Percentiles rank a stretch among this genome's conserved stretches.
Evolutionary conservation across 2,888 invertebrate species (phyloP).

Genomic region (Cyclophora albipunctata): DNA sequence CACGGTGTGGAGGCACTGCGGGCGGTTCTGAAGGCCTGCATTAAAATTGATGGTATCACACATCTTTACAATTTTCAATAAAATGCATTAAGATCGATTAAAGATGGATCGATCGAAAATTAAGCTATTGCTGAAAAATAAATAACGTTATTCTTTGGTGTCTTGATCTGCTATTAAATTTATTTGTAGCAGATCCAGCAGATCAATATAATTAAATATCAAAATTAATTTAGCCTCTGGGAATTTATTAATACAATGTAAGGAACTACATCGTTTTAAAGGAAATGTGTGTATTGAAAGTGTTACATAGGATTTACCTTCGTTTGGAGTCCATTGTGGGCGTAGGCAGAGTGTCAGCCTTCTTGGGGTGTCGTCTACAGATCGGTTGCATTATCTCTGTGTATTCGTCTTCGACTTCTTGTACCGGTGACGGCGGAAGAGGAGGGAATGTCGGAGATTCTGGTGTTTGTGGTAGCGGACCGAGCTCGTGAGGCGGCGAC

Average conservation of each 20-base stretch:
- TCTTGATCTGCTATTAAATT: too few relatives aligned
- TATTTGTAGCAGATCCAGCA: too few relatives aligned
- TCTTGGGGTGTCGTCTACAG: conserved; percentile 63
- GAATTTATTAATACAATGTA: too few relatives aligned
- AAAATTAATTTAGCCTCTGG: too few relatives aligned
- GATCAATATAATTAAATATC: too few relatives aligned
- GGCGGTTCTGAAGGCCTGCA: conserved; percentile 77
- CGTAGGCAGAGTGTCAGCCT: conserved; percentile 74
- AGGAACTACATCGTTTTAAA: too few relatives aligned
- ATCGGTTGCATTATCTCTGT: conserved; percentile 78
- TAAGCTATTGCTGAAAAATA: too few relatives aligned
- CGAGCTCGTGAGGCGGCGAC: conserved; percentile 63
- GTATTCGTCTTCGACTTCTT: conserved; percentile 85
- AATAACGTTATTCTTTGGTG: too few relatives aligned
- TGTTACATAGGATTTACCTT: conserved; percentile 38
- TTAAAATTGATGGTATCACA: background rate
- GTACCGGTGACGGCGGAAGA: conserved; percentile 88
- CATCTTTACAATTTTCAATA: too few relatives aligned
- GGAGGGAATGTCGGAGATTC: conserved; percentile 80
- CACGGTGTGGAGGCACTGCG: conserved; percentile 83
- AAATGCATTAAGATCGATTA: too few relatives aligned
- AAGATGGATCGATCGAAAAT: too few relatives aligned
- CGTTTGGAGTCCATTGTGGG: conserved; percentile 64
- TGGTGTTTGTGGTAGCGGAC: conserved; percentile 66
- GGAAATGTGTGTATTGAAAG: too few relatives aligned